A percentile compares a stretch with the other conserved stretches of the same genome.
Evolutionary conservation across 2,113 vertebrate species (phyloP).

Genomic region (Corythornis cristatus): DNA sequence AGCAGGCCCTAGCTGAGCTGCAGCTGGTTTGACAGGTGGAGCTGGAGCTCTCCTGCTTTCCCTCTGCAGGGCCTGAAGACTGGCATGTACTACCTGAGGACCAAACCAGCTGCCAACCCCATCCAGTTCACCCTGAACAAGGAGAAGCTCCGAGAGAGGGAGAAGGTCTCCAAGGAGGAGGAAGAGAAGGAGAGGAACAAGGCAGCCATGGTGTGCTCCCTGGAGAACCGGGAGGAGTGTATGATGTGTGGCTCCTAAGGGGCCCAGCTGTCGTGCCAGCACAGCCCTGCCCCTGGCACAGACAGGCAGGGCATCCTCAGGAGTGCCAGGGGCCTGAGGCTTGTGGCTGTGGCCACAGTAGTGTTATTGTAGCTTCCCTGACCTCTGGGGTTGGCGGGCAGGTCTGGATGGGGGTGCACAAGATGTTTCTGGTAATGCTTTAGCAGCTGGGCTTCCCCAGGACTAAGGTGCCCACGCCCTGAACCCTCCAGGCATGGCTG

Average conservation of each 20-base stretch:
- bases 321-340: too few relatives aligned
- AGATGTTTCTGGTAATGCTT: background rate
- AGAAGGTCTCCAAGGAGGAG: slow-evolving; percentile 60
- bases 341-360: too few relatives aligned
- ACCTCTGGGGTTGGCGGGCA: background rate
- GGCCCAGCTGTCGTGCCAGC: background rate
- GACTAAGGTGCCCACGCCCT: background rate
- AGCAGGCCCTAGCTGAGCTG: too few relatives aligned
- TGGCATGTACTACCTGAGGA: slow-evolving; percentile 96
- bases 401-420: background rate
- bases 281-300: background rate
- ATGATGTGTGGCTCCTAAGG: slow-evolving; percentile 92
- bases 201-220: slow-evolving; percentile 93
- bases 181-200: slow-evolving; percentile 87
- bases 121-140: slow-evolving; percentile 98
- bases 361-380: background rate
- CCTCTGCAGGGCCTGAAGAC: slow-evolving; percentile 90
- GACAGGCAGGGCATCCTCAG: too few relatives aligned
- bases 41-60: accelerated
- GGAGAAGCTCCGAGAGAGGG: slow-evolving; percentile 86
- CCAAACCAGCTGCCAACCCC: slow-evolving; percentile 93
- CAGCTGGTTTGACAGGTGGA: too few relatives aligned
- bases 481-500: background rate
- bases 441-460: background rate
- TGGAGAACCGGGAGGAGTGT: slow-evolving; percentile 93